These are phyloP conservation scores for Percopsis omiscomaycus DNA, from an alignment of 2,797 vertebrate genomes.

Conservation along the genomic window DNA sequence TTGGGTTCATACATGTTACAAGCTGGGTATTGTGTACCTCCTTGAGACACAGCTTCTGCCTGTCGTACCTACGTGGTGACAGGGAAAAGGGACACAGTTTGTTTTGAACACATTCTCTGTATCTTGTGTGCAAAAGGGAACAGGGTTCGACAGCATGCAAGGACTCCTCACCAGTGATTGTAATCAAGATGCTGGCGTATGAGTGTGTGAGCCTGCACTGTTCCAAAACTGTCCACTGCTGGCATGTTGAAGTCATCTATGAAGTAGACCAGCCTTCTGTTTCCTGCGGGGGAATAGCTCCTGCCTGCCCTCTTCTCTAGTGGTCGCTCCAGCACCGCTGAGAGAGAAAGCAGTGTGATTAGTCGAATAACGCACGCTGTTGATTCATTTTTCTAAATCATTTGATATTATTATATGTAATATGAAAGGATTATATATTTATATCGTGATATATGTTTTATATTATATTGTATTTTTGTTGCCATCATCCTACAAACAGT, in stretches of 20 bases:
- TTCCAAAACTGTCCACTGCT: constrained; percentile 76
- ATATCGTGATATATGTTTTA: neutral
- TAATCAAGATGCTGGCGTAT: constrained; percentile 78
- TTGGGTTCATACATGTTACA: constrained; percentile 81
- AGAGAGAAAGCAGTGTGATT: constrained; percentile 31
- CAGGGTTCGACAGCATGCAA: neutral
- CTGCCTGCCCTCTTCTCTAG: constrained; percentile 82
- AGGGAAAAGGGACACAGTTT: neutral
- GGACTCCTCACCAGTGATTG: constrained; percentile 73
- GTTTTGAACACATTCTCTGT: neutral
- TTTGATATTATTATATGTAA: neutral
- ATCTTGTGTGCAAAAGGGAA: neutral
- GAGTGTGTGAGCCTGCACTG: constrained; percentile 74
- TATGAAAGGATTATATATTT: neutral
- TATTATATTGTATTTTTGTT: neutral
- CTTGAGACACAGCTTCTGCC: constrained; percentile 79
- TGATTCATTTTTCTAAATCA: too few relatives aligned
- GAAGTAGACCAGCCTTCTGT: constrained; percentile 80
- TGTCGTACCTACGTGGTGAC: constrained; percentile 72
- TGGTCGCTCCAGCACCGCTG: constrained; percentile 79
- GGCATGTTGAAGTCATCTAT: constrained; percentile 84
- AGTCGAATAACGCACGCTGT: neutral
- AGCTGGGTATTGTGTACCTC: constrained; percentile 81
- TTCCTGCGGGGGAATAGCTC: constrained; percentile 77
- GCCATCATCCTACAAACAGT: too few relatives aligned